Evolutionary conservation across 2,113 vertebrate genomes (phyloP).

Genomic region (Montifringilla adamsi): DNA sequence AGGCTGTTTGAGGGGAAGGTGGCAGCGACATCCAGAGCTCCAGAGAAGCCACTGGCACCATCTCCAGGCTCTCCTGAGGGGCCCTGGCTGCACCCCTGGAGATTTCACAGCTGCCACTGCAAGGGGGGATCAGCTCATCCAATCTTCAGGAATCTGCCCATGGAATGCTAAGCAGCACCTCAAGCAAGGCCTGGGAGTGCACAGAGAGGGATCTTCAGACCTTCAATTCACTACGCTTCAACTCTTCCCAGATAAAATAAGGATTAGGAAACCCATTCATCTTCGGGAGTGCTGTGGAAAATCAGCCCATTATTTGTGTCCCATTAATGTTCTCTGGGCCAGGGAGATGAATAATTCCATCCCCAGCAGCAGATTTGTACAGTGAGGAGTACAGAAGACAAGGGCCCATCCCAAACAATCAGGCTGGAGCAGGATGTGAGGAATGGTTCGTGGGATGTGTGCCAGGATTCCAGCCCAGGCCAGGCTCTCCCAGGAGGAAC

Average conservation of each 20-base stretch:
- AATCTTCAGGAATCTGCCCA: neutral
- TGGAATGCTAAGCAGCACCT: neutral
- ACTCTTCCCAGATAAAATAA: constrained; percentile 34
- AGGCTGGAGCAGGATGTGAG: neutral
- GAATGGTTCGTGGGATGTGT: neutral
- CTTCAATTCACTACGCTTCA: neutral
- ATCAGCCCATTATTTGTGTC: constrained; percentile 47
- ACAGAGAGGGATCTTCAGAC: neutral
- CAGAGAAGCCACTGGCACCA: fast-evolving
- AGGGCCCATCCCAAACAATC: neutral
- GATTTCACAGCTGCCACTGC: neutral
- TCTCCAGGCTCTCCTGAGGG: neutral
- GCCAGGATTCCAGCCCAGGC: neutral
- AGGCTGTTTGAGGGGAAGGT: neutral
- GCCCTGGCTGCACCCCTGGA: neutral
- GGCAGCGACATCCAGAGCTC: neutral
- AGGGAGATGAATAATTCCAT: constrained; percentile 52
- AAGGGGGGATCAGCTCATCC: neutral
- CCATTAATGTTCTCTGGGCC: constrained; percentile 52
- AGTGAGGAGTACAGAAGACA: neutral
- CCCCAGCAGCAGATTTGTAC: constrained; percentile 28
- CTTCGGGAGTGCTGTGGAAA: constrained; percentile 21
- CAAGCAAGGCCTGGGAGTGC: neutral
- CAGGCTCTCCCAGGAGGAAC: neutral
- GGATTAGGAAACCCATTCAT: constrained; percentile 32